Conservation (phyloP, 2,888 invertebrate species). For the Mythimna vitellina region DNA sequence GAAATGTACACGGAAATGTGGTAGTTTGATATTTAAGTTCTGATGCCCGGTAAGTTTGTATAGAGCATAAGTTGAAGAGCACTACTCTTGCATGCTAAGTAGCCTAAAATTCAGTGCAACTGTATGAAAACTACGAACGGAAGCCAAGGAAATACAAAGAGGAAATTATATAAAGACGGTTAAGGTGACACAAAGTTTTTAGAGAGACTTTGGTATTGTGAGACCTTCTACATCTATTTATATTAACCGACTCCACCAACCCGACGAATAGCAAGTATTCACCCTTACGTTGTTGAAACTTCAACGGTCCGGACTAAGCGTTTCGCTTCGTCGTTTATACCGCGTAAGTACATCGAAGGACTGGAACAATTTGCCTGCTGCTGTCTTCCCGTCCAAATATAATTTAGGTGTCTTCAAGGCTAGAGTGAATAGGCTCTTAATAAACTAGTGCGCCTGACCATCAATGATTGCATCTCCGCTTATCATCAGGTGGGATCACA, state of each 20-base stretch:
- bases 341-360: too few species aligned
- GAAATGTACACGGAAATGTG: slow-evolving; percentile 18
- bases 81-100: slow-evolving; percentile 53
- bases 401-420: too few species aligned
- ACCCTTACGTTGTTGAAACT: too few species aligned
- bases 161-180: slow-evolving; percentile 3
- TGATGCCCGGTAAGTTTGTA: slow-evolving; percentile 38
- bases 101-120: slow-evolving; percentile 32
- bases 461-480: too few species aligned
- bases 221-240: not conserved
- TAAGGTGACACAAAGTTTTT: not conserved
- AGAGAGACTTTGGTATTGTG: not conserved
- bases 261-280: too few species aligned
- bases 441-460: too few species aligned
- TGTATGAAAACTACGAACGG: slow-evolving; percentile 25
- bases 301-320: too few species aligned
- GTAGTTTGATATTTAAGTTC: slow-evolving; percentile 37
- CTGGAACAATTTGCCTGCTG: too few species aligned
- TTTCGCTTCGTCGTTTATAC: too few species aligned
- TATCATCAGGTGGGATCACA: too few species aligned
- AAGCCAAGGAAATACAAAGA: slow-evolving; percentile 18
- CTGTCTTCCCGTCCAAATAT: too few species aligned
- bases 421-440: too few species aligned
- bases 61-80: slow-evolving; percentile 35
- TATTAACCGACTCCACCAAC: not conserved